Conservation (phyloP, 2,888 invertebrate species). For the Bruchidius siliquastri region DNA sequence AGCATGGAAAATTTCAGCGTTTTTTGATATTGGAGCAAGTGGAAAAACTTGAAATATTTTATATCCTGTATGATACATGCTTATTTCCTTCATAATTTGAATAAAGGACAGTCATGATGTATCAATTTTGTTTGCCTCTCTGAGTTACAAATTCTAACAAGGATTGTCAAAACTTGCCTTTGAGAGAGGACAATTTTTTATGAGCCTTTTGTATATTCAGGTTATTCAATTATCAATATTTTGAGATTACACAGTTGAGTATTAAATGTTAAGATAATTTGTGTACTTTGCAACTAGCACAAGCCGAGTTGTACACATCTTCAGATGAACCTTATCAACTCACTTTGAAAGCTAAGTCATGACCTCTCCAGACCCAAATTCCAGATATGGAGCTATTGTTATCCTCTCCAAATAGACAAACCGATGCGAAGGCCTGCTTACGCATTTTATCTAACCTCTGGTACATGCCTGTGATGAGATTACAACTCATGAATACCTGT, state of each 20-base stretch:
- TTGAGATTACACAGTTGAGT: too few relatives aligned
- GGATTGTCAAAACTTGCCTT: background rate
- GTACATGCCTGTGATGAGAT: conserved; percentile 96
- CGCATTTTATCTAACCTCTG: conserved; percentile 98
- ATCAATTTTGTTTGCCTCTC: background rate
- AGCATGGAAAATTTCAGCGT: too few relatives aligned
- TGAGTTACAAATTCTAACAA: background rate
- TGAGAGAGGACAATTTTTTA: background rate
- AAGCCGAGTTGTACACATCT: too few relatives aligned
- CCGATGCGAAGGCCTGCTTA: conserved; percentile 92
- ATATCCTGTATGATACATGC: background rate
- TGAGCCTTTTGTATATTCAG: conserved; percentile 14
- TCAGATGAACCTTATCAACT: conserved; percentile 22
- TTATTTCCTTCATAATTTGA: background rate
- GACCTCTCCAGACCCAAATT: conserved; percentile 97
- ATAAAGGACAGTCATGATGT: background rate
- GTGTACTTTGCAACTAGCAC: too few relatives aligned
- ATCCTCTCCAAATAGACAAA: conserved; percentile 89
- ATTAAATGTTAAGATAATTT: too few relatives aligned
- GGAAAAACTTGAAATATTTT: background rate
- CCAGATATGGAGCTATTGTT: conserved; percentile 92
- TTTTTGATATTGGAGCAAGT: too few relatives aligned
- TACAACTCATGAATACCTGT: conserved; percentile 78
- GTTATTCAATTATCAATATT: too few relatives aligned
- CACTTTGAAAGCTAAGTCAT: conserved; percentile 82